Base-by-base conservation (phyloP, 2,797 vertebrate species). In the Mus minutoides region DNA sequence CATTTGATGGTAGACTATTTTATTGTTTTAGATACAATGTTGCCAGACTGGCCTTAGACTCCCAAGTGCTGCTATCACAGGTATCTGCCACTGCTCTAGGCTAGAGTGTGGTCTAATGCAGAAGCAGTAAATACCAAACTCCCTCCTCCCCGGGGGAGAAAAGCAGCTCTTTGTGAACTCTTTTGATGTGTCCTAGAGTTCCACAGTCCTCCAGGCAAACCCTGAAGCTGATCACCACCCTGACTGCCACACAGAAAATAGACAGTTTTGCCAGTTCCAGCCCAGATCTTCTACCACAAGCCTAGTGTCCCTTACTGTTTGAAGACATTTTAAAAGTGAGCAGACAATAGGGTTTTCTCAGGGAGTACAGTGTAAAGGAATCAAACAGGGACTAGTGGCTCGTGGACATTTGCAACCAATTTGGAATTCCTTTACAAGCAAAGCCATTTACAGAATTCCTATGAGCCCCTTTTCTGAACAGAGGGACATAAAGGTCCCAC, bases 401-500 rank as follows among this genome's bases (percentile, higher is more conserved):
- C 12, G 4, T 52, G 24, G 64, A 75, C 5, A 14, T 90, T 13
- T 19, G 62, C 58, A 2, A 6, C 82, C 46, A 16, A 2, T 34
- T 77, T 11, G n/a, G 86, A 84, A 76, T 24, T 14, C 13, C 24
- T 78, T 82, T 79, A 22, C 73, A 69, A 79, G 64, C 52, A 77
- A 71, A 94, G 73, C 77, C 6, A 7, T 58, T 79, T 22, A 21
- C 26, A 22, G 64, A 22, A 24, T 67, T 49, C 10, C 56, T 80
- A 11, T 17, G 90, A 91, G 87, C 89, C 13, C 69, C 77, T 69
- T 95, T 78, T 92, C 80, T 29, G 52, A 58, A 46, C 73, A 64
- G 85, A 10, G 21, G 6, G 21, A 52, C 21, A 16, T 26, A 67
- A 37, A 76, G 89, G 46, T 34, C 75, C 91, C 75, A 40, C n/a